A percentile compares a stretch with the other conserved stretches of the same genome.
Evolutionary conservation across 1,140 invertebrate species (phyloP).

Genomic region (Sitophilus oryzae): DNA sequence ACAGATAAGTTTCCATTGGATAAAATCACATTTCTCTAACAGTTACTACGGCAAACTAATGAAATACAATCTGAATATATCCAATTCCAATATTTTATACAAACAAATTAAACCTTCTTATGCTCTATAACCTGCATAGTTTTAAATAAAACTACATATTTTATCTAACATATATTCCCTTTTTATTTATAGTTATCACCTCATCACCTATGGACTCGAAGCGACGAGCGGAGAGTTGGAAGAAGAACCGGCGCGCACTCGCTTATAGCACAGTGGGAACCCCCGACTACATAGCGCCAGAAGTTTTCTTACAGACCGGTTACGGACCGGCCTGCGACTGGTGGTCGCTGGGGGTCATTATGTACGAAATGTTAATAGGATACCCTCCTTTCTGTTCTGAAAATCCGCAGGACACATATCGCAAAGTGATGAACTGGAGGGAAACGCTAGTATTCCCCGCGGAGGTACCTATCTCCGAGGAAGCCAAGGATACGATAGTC

Average conservation of each 20-base stretch:
- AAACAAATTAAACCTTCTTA: too few relatives aligned
- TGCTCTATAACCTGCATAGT: too few relatives aligned
- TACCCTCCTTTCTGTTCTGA: constrained; percentile 99
- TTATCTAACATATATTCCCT: too few relatives aligned
- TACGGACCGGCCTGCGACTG: constrained; percentile 97
- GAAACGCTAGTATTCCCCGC: constrained; percentile 97
- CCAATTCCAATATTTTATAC: too few relatives aligned
- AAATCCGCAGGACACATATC: constrained; percentile 98
- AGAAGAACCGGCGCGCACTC: constrained; percentile 87
- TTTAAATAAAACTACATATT: too few relatives aligned
- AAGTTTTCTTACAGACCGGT: constrained; percentile 94
- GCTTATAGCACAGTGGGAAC: constrained; percentile 97
- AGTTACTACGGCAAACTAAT: too few relatives aligned
- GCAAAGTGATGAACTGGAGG: constrained; percentile 99
- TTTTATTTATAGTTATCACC: constrained; percentile 49
- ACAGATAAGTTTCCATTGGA: too few relatives aligned
- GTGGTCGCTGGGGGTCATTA: constrained; percentile 99
- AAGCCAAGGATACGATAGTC: constrained; percentile 78
- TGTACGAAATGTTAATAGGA: constrained; percentile 99
- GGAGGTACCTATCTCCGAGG: constrained; percentile 96
- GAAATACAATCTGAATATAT: too few relatives aligned
- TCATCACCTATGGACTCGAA: constrained; percentile 92
- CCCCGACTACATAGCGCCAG: constrained; percentile 98
- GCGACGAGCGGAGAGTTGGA: constrained; percentile 96
- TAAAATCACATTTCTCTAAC: too few relatives aligned